phyloP scores from a whole-genome alignment of 1,140 invertebrate genomes.

The Drosophila azteca region DNA sequence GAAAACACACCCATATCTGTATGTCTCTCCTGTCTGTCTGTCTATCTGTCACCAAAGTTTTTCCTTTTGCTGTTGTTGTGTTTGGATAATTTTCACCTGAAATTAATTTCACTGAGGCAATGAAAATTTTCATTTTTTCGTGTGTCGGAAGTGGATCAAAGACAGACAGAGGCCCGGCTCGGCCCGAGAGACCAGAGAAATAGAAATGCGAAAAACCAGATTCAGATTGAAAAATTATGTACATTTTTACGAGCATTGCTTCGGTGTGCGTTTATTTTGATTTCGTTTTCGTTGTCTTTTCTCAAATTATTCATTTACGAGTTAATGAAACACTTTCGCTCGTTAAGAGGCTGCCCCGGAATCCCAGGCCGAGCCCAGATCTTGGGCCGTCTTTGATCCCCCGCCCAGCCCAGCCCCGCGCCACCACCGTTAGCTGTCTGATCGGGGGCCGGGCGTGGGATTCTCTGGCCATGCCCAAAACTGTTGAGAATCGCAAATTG shows the following conservation, averaged over 20 bases:
- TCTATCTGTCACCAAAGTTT: slow-evolving; percentile 28
- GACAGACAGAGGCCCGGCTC: slow-evolving; percentile 38
- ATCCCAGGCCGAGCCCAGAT: background rate
- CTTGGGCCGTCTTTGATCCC: slow-evolving; percentile 11
- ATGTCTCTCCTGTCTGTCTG: slow-evolving; percentile 25
- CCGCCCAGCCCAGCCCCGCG: background rate
- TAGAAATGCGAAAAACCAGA: slow-evolving; percentile 50
- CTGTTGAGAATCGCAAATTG: slow-evolving; percentile 61
- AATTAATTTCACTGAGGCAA: slow-evolving; percentile 64
- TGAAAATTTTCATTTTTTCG: slow-evolving; percentile 52
- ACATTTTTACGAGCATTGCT: slow-evolving; percentile 60
- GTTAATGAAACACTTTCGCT: slow-evolving; percentile 74
- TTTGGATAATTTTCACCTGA: slow-evolving; percentile 67
- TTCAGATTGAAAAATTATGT: slow-evolving; percentile 69
- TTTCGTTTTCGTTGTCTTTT: slow-evolving; percentile 57
- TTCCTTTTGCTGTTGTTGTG: slow-evolving; percentile 26
- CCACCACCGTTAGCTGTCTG: slow-evolving; percentile 7
- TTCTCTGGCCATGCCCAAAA: background rate
- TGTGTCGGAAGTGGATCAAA: slow-evolving; percentile 71
- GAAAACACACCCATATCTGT: slow-evolving; percentile 36
- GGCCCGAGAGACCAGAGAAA: slow-evolving; percentile 22
- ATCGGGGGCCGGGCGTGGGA: too few species aligned
- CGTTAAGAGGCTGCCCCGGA: slow-evolving; percentile 54
- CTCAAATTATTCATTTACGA: slow-evolving; percentile 57
- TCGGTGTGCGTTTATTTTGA: slow-evolving; percentile 51